Evolutionary conservation across 2,888 invertebrate species (phyloP).

Genomic region (Arge pagana): DNA sequence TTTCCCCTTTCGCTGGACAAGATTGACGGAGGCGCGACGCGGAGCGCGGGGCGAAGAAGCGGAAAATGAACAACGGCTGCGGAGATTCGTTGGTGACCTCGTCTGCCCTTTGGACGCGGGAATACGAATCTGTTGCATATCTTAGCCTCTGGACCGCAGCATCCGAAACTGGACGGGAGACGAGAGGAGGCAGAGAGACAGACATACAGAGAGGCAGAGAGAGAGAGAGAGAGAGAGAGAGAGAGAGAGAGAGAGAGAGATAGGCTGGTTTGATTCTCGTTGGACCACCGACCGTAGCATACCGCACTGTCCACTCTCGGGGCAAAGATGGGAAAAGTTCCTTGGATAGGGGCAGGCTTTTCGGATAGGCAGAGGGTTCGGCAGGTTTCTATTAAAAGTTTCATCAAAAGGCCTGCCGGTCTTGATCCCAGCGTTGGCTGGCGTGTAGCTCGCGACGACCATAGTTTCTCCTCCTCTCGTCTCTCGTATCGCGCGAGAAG

Average conservation of each 20-base stretch:
- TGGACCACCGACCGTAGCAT: slow-evolving; percentile 12
- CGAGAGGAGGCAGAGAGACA: background rate
- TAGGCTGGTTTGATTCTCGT: slow-evolving; percentile 2
- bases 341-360: slow-evolving; percentile 39
- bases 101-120: slow-evolving; percentile 24
- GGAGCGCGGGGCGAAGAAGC: background rate
- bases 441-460: too few relatives aligned
- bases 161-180: slow-evolving; percentile 46
- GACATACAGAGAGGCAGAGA: too few relatives aligned
- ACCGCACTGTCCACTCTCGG: background rate
- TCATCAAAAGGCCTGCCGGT: slow-evolving; percentile 16
- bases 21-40: background rate
- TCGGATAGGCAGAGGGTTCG: slow-evolving; percentile 24
- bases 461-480: too few relatives aligned
- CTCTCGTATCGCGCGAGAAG: too few relatives aligned
- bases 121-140: slow-evolving; percentile 36
- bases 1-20: background rate
- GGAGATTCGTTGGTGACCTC: slow-evolving; percentile 38
- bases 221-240: too few relatives aligned
- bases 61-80: slow-evolving; percentile 34
- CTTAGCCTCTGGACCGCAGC: slow-evolving; percentile 38
- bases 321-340: slow-evolving; percentile 8
- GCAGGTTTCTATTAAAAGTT: slow-evolving; percentile 42
- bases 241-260: too few relatives aligned
- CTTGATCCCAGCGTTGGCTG: too few relatives aligned